Evolutionary conservation across 2,888 invertebrate species (phyloP), one percentile per base, ranked within the genome.

Genomic region (Meliscaeva auricollis): DNA sequence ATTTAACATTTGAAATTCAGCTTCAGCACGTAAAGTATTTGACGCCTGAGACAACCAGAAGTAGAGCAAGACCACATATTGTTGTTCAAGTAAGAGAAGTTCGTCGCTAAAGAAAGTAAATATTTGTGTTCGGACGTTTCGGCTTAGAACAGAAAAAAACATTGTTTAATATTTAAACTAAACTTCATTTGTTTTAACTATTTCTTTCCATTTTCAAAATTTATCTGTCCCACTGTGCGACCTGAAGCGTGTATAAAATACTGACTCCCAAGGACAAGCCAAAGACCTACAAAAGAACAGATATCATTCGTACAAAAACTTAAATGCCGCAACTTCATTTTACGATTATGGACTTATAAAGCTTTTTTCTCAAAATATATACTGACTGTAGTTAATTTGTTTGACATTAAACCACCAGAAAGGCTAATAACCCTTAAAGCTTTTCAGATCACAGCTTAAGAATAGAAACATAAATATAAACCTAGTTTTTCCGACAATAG

Each of bases 191-290:
- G 4, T 2, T 26, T 26, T 26, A 26, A 4, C 4, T 26, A 26
- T 26, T 26, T 26, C 4, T 3, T 26, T 26, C 4, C 2, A 4
- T 26, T 26, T 26, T 38, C 1, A 38, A 38, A 8, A 7, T 11
- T 38, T 9, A 1, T 20, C 9, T 20, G 1, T 13, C 58, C 58
- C 58, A 35, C 58, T 58, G 58, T 58, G 2, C 2, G 35, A 9
- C 2, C 35, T 38, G 13, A 13, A 8, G 17, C 11, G 15, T 17
- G 17, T 4, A 22, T 11, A 26, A 64, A 64, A 32, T 17, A 64
- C 26, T 17, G 17, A 17, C 41, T 32, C 32, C 30, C 83, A 83
- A 83, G 83, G 83, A 83, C 69, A 83, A 74, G 73, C 56, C 56
- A 78, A 62, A 73, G 77, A 77, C 77, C 76, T 60, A 62, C 60